Percentiles rank a stretch among this genome's conserved stretches.
These are phyloP conservation scores for Valencia hispanica DNA, from an alignment of 2,797 vertebrate genomes.

Conservation along the genomic window DNA sequence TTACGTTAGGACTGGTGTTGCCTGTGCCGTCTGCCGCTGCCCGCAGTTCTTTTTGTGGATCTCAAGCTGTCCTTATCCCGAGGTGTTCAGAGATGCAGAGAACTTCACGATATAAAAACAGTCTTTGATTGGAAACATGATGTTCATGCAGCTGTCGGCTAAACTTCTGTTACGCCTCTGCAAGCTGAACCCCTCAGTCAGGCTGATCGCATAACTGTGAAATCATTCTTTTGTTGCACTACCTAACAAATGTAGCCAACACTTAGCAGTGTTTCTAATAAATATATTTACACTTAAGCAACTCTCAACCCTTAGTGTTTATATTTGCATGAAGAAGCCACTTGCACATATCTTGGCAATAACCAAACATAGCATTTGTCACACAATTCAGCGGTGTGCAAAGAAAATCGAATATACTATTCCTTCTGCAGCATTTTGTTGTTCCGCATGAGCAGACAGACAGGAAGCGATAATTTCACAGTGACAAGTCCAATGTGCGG, in stretches of 20 bases:
- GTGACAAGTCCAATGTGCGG: constrained; percentile 49
- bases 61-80: neutral
- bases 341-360: constrained; percentile 27
- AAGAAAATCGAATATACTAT: constrained; percentile 36
- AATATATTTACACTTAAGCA: constrained; percentile 11
- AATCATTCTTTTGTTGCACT: constrained; percentile 12
- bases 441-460: constrained; percentile 17
- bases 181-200: constrained; percentile 9
- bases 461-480: constrained; percentile 37
- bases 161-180: constrained; percentile 27
- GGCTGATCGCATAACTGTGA: constrained; percentile 23
- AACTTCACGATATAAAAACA: neutral
- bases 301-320: constrained; percentile 18
- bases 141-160: constrained; percentile 6
- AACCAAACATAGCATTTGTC: constrained; percentile 18
- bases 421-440: constrained; percentile 14
- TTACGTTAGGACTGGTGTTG: constrained; percentile 14
- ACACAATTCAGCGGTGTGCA: neutral
- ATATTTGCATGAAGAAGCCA: neutral
- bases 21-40: neutral
- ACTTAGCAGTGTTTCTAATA: constrained; percentile 3
- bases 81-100: neutral
- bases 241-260: constrained; percentile 2
- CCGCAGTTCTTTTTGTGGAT: constrained; percentile 1
- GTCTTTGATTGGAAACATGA: neutral